phyloP scores from a whole-genome alignment of 2,113 vertebrate species.

The Otis tarda region DNA sequence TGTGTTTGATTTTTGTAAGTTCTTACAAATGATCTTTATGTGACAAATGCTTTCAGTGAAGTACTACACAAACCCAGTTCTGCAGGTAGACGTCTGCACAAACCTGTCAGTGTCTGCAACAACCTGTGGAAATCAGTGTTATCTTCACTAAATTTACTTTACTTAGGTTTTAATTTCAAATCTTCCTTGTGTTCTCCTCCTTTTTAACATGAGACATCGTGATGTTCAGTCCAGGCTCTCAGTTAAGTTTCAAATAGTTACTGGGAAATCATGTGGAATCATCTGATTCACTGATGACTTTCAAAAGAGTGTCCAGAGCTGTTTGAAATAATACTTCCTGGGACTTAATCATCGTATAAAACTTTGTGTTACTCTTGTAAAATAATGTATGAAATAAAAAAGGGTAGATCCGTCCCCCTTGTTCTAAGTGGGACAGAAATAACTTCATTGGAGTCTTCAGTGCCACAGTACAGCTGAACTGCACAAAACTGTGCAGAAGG shows the following conservation, averaged over 20 bases:
- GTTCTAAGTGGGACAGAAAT: not conserved
- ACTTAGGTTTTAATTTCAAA: not conserved
- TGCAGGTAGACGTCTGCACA: not conserved
- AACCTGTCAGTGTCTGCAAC: not conserved
- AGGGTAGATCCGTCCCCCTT: fast-evolving
- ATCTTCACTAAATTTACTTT: not conserved
- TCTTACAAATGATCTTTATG: fast-evolving
- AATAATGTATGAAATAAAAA: not conserved
- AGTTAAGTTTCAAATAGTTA: not conserved
- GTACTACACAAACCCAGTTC: not conserved
- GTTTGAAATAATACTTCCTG: not conserved
- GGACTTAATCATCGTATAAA: not conserved
- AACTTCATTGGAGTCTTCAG: not conserved
- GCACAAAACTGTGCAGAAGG: not conserved
- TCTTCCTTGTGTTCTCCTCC: not conserved
- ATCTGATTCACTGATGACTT: not conserved
- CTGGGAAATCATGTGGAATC: conserved; percentile 1
- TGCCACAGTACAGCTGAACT: not conserved
- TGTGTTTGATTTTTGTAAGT: not conserved
- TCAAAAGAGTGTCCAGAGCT: not conserved
- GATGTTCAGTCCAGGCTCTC: not conserved
- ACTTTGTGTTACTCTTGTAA: not conserved
- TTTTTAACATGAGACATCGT: not conserved
- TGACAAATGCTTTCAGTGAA: not conserved
- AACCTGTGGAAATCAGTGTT: not conserved